Percentiles rank a stretch among this genome's conserved stretches.
Conservation (phyloP, 2,888 invertebrate species). For the Zygogramma bicolorata region DNA sequence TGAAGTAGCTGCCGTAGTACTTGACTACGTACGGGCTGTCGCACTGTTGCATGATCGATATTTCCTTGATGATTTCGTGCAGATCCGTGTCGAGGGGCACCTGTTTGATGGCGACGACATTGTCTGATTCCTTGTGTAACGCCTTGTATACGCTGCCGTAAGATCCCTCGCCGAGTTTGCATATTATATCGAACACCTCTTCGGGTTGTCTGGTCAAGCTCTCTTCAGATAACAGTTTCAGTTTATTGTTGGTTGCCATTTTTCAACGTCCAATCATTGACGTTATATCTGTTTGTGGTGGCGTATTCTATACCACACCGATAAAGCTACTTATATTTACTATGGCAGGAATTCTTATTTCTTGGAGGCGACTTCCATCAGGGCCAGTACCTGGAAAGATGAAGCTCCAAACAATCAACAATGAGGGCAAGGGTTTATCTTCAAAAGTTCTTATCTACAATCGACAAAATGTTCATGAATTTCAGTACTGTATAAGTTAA, state of each 20-base stretch:
- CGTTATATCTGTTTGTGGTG: not conserved
- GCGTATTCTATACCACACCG: not conserved
- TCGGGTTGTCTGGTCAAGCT: constrained; percentile 97
- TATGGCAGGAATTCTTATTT: constrained; percentile 21
- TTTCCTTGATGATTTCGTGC: constrained; percentile 99
- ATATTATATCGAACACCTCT: constrained; percentile 99
- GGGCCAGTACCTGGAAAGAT: constrained; percentile 45
- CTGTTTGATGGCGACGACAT: constrained; percentile 96
- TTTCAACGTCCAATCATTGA: not conserved
- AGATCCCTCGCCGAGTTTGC: constrained; percentile 97
- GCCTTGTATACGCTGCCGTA: constrained; percentile 99
- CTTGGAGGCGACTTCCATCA: constrained; percentile 1
- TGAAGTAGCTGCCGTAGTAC: constrained; percentile 99
- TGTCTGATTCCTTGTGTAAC: constrained; percentile 97
- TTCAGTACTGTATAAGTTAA: not conserved
- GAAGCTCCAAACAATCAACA: constrained; percentile 49
- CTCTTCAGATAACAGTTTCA: constrained; percentile 96
- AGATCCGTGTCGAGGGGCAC: constrained; percentile 99
- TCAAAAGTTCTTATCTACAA: not conserved
- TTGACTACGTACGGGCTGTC: constrained; percentile 99
- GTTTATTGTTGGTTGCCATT: constrained; percentile 65
- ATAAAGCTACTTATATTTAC: not conserved
- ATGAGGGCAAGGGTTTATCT: constrained; percentile 30
- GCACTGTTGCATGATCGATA: constrained; percentile 99
- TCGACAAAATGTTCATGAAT: not conserved